phyloP scores from a whole-genome alignment of 2,888 invertebrate genomes.

The Sylvicola fuscatus region DNA sequence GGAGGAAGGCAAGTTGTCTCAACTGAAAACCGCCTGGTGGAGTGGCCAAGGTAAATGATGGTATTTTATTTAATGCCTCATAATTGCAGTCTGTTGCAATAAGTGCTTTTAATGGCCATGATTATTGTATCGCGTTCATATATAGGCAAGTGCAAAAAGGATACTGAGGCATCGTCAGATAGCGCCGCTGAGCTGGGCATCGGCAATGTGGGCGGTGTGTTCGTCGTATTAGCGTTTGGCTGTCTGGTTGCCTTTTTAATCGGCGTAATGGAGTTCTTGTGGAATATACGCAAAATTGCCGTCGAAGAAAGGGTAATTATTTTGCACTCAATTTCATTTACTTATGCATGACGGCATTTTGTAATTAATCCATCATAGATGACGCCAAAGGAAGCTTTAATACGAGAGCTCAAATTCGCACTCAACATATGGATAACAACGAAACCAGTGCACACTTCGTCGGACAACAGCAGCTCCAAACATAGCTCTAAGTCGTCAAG shows the following conservation, averaged over 20 bases:
- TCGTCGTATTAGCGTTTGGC: slow-evolving; percentile 62
- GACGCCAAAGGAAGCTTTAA: slow-evolving; percentile 43
- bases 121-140: not conserved
- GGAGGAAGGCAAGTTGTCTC: slow-evolving; percentile 63
- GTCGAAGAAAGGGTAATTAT: slow-evolving; percentile 47
- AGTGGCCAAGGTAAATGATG: slow-evolving; percentile 18
- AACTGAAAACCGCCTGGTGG: slow-evolving; percentile 87
- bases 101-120: not conserved
- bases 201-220: slow-evolving; percentile 75
- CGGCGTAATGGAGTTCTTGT: slow-evolving; percentile 64
- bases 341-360: no score
- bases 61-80: not conserved
- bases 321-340: no score
- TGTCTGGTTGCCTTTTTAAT: slow-evolving; percentile 47
- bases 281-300: slow-evolving; percentile 61
- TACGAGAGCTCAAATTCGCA: slow-evolving; percentile 48
- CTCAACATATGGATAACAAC: slow-evolving; percentile 49
- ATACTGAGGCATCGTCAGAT: slow-evolving; percentile 6
- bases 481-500: not conserved
- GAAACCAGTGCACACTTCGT: slow-evolving; percentile 35
- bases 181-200: slow-evolving; percentile 21
- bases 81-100: not conserved
- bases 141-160: not conserved
- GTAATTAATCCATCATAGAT: slow-evolving; percentile 29
- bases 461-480: not conserved